Conservation (phyloP, 2,113 vertebrate species). For the Tiliqua scincoides region DNA sequence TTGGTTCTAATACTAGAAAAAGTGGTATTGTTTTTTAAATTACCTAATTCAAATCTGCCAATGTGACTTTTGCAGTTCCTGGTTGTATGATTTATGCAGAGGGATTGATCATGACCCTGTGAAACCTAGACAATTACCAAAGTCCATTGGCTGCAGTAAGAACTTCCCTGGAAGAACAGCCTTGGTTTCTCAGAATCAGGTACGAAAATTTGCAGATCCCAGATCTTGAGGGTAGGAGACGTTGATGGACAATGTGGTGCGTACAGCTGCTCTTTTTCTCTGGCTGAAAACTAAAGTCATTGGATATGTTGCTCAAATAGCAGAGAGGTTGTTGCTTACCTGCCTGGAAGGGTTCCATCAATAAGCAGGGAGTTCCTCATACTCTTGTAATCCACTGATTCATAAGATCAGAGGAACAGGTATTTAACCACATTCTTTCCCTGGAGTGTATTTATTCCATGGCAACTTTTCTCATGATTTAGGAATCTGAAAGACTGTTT, state of each 20-base stretch:
- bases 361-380: not conserved
- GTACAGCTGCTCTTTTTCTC: not conserved
- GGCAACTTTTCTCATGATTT: rapidly evolving
- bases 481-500: not conserved
- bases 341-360: not conserved
- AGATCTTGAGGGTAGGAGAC: not conserved
- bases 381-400: not conserved
- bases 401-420: not conserved
- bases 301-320: not conserved
- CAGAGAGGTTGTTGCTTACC: not conserved
- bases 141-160: conserved; percentile 95
- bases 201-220: conserved; percentile 48
- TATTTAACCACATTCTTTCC: not conserved
- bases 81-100: conserved; percentile 92
- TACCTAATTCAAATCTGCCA: not conserved
- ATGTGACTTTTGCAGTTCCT: conserved; percentile 79
- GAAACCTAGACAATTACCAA: conserved; percentile 89
- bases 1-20: too few relatives aligned
- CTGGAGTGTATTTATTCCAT: not conserved
- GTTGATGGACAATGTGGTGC: rapidly evolving
- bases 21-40: not conserved
- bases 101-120: conserved; percentile 95
- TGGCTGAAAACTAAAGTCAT: not conserved
- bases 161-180: conserved; percentile 90
- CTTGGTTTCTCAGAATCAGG: conserved; percentile 86